These are phyloP conservation scores for Xestobium rufovillosum DNA, from an alignment of 2,888 invertebrate species.

Conservation along the genomic window DNA sequence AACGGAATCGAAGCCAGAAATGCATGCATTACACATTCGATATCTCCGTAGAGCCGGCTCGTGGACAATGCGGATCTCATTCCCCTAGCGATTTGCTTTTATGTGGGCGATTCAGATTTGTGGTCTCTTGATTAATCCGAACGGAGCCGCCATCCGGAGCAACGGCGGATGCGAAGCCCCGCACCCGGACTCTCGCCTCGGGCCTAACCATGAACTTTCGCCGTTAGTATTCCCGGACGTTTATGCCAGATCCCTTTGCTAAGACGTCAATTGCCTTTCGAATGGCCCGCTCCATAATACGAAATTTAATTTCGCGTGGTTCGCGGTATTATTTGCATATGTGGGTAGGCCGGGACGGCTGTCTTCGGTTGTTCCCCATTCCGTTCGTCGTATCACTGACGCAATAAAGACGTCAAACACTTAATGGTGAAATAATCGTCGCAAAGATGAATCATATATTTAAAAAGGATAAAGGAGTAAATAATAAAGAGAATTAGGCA, in stretches of 20 bases:
- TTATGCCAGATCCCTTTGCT: conserved; percentile 27
- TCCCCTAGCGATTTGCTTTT: conserved; percentile 33
- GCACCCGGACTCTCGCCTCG: conserved; percentile 29
- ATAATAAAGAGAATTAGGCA: too few relatives aligned
- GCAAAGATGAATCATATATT: too few relatives aligned
- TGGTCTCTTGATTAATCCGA: conserved; percentile 41
- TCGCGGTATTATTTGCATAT: too few relatives aligned
- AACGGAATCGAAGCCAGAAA: conserved; percentile 7
- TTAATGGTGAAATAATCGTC: too few relatives aligned
- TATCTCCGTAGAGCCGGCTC: conserved; percentile 28
- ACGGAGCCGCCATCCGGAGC: conserved; percentile 30
- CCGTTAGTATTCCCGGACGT: conserved; percentile 30
- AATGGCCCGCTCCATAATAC: conserved; percentile 34
- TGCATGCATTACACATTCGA: conserved; percentile 31
- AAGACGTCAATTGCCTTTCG: conserved; percentile 33
- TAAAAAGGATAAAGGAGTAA: too few relatives aligned
- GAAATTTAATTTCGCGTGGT: too few relatives aligned
- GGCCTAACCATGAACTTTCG: conserved; percentile 22
- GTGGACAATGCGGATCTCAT: conserved; percentile 33
- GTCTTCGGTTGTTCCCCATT: too few relatives aligned
- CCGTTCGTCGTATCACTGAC: too few relatives aligned
- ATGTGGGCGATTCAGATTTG: conserved; percentile 40
- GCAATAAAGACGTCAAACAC: too few relatives aligned
- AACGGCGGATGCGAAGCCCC: conserved; percentile 28
- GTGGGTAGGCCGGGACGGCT: too few relatives aligned